phyloP scores from a whole-genome alignment of 2,888 invertebrate species.

The Euphydryas editha region DNA sequence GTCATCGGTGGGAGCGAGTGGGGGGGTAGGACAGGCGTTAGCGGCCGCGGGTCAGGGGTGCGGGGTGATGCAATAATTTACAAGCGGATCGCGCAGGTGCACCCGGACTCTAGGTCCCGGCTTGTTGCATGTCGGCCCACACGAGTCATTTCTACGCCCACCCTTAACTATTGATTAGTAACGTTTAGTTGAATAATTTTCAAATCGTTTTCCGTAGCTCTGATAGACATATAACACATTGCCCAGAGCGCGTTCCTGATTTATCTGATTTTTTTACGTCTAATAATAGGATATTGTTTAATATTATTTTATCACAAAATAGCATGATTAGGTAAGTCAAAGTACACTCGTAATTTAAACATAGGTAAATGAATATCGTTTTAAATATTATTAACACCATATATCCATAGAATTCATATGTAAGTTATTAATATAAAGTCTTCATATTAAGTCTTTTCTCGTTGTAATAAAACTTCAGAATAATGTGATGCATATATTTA shows the following conservation, averaged over 20 bases:
- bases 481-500: not conserved
- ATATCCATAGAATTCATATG: not conserved
- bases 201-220: slow-evolving; percentile 7
- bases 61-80: slow-evolving; percentile 58
- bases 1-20: slow-evolving; percentile 53
- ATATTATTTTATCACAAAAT: slow-evolving; percentile 8
- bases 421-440: too few relatives aligned
- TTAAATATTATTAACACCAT: not conserved
- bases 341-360: slow-evolving; percentile 4
- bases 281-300: not conserved
- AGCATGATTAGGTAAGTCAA: slow-evolving; percentile 12
- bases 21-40: slow-evolving; percentile 37
- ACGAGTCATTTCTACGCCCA: slow-evolving; percentile 33
- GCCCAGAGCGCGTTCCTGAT: slow-evolving; percentile 34
- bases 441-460: too few relatives aligned
- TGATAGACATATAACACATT: slow-evolving; percentile 42
- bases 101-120: slow-evolving; percentile 53
- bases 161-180: slow-evolving; percentile 31
- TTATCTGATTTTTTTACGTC: slow-evolving; percentile 8
- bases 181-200: slow-evolving; percentile 9
- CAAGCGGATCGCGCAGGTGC: slow-evolving; percentile 72
- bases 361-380: slow-evolving; percentile 3
- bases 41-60: slow-evolving; percentile 37
- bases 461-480: too few relatives aligned
- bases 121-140: slow-evolving; percentile 31